Evolutionary conservation across 2,113 vertebrate genomes (phyloP).

Genomic region (Helogale parvula): DNA sequence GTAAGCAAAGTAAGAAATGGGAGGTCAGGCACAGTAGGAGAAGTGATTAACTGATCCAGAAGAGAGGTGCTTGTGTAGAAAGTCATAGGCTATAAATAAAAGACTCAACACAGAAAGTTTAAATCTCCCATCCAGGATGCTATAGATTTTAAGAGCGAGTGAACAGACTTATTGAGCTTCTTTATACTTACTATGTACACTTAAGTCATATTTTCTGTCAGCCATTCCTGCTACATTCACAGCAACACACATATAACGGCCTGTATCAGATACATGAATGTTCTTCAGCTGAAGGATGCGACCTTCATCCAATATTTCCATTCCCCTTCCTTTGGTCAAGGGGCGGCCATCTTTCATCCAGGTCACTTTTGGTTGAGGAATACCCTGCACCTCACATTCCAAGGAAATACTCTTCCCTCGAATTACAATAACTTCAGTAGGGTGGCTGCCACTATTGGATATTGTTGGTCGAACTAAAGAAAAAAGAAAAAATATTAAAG

Average conservation of each 20-base stretch:
- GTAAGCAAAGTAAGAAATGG: neutral
- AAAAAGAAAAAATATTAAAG: neutral
- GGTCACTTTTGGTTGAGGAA: conserved; percentile 89
- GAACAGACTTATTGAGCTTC: neutral
- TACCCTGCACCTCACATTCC: conserved; percentile 90
- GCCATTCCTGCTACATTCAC: conserved; percentile 93
- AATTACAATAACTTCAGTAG: conserved; percentile 84
- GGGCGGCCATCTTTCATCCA: conserved; percentile 95
- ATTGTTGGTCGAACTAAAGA: conserved; percentile 92
- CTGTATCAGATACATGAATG: conserved; percentile 89
- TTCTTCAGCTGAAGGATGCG: conserved; percentile 88
- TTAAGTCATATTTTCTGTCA: conserved; percentile 93
- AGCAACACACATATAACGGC: conserved; percentile 94
- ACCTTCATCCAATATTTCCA: conserved; percentile 87
- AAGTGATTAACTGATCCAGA: neutral
- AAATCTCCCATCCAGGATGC: neutral
- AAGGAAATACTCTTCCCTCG: conserved; percentile 89
- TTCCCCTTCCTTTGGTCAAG: conserved; percentile 78
- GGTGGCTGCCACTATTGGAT: conserved; percentile 74
- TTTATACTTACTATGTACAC: conserved; percentile 91
- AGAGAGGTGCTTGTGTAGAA: neutral
- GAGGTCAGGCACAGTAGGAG: neutral
- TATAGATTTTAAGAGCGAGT: neutral
- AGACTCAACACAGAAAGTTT: neutral
- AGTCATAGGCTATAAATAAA: neutral